A percentile compares a stretch with the other conserved stretches of the same genome.
These are phyloP conservation scores for Achlya flavicornis DNA, from an alignment of 2,888 invertebrate genomes.

Conservation along the genomic window DNA sequence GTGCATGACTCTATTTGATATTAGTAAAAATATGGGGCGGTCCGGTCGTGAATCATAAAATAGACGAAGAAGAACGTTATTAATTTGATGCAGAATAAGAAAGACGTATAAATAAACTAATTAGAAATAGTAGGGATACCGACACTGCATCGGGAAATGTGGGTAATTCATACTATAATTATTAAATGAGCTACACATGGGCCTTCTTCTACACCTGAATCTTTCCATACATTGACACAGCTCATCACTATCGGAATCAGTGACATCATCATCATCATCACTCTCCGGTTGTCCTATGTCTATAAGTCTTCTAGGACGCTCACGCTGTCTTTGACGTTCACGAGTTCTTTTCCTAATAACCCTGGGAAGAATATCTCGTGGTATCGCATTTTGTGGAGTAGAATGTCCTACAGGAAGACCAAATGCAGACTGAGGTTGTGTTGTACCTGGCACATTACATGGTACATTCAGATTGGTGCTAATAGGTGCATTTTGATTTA, in stretches of 20 bases:
- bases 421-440: background rate
- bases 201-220: constrained; percentile 24
- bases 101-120: background rate
- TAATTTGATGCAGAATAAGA: background rate
- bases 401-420: background rate
- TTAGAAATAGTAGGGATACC: constrained; percentile 37
- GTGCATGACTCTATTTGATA: no score
- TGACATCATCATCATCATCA: constrained; percentile 27
- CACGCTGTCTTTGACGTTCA: constrained; percentile 21
- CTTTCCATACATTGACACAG: constrained; percentile 42
- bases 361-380: constrained; percentile 22
- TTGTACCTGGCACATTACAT: background rate
- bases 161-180: constrained; percentile 26
- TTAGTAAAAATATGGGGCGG: no score
- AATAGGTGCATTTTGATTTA: background rate
- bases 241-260: constrained; percentile 13
- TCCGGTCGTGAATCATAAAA: background rate
- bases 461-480: background rate
- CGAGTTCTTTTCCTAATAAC: constrained; percentile 24
- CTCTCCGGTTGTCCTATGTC: constrained; percentile 39
- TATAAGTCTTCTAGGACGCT: constrained; percentile 28
- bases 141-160: constrained; percentile 29
- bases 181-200: constrained; percentile 21
- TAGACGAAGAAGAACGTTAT: background rate
- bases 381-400: constrained; percentile 26